These are phyloP conservation scores for Exocentrus adspersus DNA, from an alignment of 2,888 invertebrate species.

Conservation along the genomic window DNA sequence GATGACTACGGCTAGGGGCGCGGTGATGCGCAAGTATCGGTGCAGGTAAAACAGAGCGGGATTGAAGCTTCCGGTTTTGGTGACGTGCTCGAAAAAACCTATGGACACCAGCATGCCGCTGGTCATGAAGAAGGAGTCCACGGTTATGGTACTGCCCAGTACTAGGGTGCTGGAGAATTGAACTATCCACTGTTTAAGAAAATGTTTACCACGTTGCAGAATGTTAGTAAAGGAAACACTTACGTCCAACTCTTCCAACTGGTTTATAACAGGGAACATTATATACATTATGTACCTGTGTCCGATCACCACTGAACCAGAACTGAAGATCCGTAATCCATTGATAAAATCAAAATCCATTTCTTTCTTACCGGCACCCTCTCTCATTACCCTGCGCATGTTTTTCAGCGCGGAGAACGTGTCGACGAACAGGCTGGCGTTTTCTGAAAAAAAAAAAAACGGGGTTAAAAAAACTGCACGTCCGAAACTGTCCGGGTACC, in stretches of 20 bases:
- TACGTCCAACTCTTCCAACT: constrained; percentile 44
- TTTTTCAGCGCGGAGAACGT: constrained; percentile 49
- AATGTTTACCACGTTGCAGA: no score
- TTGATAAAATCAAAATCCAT: constrained; percentile 64
- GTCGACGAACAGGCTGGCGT: constrained; percentile 21
- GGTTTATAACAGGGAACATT: constrained; percentile 44
- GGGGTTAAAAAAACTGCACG: no score
- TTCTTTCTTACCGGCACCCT: constrained; percentile 40
- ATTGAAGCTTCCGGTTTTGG: constrained; percentile 56
- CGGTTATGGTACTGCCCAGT: constrained; percentile 66
- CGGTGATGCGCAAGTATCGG: constrained; percentile 64
- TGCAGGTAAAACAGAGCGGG: constrained; percentile 60
- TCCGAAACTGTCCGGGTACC: constrained; percentile 8
- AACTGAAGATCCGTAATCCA: constrained; percentile 63
- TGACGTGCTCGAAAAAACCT: constrained; percentile 56
- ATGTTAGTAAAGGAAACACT: no score
- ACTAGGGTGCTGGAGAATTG: constrained; percentile 44
- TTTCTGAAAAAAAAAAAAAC: constrained; percentile 11
- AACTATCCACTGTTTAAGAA: constrained; percentile 62
- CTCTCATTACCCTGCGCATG: constrained; percentile 41
- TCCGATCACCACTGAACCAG: constrained; percentile 64
- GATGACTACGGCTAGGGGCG: constrained; percentile 63
- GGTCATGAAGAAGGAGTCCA: constrained; percentile 72
- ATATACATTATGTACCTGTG: constrained; percentile 57
- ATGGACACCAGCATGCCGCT: constrained; percentile 69